Evolutionary conservation across 2,888 invertebrate genomes (phyloP).

Genomic region (Opisthograptis luteolata): DNA sequence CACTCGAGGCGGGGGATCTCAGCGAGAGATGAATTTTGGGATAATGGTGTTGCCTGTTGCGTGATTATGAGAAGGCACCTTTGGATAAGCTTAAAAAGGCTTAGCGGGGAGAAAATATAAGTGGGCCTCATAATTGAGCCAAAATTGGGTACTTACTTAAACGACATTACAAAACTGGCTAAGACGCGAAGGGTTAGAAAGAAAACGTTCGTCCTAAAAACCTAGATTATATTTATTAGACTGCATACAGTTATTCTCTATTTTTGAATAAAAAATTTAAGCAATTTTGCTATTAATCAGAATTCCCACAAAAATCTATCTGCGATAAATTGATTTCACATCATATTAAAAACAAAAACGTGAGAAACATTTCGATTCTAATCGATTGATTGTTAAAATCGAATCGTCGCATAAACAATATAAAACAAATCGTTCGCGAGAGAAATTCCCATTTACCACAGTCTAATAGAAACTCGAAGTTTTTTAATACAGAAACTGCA

Average conservation of each 20-base stretch:
- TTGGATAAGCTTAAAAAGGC: constrained; percentile 35
- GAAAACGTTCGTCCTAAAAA: not conserved
- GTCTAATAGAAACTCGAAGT: constrained; percentile 44
- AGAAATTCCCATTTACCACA: constrained; percentile 56
- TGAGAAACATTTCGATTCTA: constrained; percentile 73
- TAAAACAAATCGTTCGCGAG: constrained; percentile 67
- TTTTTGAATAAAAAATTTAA: not conserved
- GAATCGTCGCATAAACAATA: constrained; percentile 68
- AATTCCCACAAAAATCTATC: constrained; percentile 59
- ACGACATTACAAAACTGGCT: not conserved
- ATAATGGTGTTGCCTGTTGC: constrained; percentile 65
- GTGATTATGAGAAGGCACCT: constrained; percentile 48
- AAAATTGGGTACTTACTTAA: not conserved
- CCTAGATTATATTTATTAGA: too few species aligned
- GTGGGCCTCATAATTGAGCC: constrained; percentile 12
- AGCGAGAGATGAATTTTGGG: constrained; percentile 79
- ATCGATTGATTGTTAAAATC: constrained; percentile 73
- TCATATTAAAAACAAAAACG: constrained; percentile 77
- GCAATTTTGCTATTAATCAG: constrained; percentile 26
- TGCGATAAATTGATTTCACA: constrained; percentile 70
- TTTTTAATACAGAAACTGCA: constrained; percentile 40
- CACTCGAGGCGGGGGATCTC: constrained; percentile 72
- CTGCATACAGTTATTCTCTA: not conserved
- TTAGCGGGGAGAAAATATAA: constrained; percentile 24
- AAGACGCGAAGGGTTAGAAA: not conserved